phyloP scores from a whole-genome alignment of 2,797 vertebrate species.

The Helostoma temminkii region DNA sequence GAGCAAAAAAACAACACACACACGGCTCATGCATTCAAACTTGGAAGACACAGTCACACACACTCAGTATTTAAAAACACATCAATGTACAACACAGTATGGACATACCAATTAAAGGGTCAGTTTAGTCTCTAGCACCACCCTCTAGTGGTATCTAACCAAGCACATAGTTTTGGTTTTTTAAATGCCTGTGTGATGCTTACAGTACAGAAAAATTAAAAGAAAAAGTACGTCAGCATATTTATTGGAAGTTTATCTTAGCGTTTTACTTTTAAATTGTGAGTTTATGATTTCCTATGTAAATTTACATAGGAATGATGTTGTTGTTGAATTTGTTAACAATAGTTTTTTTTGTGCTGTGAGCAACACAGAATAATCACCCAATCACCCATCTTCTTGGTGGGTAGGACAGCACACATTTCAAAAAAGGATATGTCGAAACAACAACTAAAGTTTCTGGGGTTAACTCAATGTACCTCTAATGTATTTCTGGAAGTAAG shows the following conservation, averaged over 20 bases:
- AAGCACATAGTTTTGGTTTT: not conserved
- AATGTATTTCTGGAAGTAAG: conserved; percentile 33
- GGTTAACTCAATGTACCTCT: conserved; percentile 41
- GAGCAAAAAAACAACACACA: conserved; percentile 40
- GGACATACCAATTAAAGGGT: not conserved
- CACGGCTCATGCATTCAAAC: conserved; percentile 11
- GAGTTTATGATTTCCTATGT: conserved; percentile 18
- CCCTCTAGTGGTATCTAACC: not conserved
- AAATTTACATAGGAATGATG: not conserved
- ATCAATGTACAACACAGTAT: not conserved
- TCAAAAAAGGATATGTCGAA: conserved; percentile 2
- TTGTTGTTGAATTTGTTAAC: conserved; percentile 3
- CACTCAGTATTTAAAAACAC: not conserved
- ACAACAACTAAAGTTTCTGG: not conserved
- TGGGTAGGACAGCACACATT: too few species aligned
- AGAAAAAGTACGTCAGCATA: not conserved
- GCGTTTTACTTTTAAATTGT: not conserved
- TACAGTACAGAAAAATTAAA: not conserved
- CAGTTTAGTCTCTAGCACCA: not conserved
- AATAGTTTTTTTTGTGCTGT: conserved; percentile 2
- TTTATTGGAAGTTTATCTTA: conserved; percentile 5
- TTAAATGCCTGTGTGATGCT: not conserved
- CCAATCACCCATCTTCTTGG: too few species aligned
- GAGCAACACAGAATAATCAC: not conserved
- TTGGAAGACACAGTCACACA: not conserved